Evolutionary conservation across 2,113 vertebrate genomes (phyloP).

Genomic region (Phylloscopus trochiloides): DNA sequence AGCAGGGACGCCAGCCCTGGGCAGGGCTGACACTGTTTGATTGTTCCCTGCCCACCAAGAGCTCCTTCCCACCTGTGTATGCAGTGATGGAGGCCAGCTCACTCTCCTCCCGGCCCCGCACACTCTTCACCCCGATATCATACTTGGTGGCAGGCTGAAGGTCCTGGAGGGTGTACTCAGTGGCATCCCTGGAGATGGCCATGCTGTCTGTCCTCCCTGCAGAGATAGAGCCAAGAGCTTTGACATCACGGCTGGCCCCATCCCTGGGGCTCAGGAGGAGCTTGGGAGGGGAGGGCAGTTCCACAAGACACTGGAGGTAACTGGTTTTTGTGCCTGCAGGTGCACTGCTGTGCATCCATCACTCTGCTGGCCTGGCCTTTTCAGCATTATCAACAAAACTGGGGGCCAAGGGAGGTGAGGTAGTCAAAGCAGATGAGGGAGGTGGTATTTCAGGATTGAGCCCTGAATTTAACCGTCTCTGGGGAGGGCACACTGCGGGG

Average conservation of each 20-base stretch:
- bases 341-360: neutral
- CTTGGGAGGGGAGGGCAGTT: neutral
- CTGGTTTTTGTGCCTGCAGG: neutral
- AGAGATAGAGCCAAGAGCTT: conserved; percentile 9
- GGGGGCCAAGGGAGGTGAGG: neutral
- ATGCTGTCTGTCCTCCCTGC: conserved; percentile 87
- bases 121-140: conserved; percentile 83
- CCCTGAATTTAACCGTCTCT: neutral
- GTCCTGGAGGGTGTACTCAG: conserved; percentile 80
- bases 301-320: neutral
- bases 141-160: conserved; percentile 91
- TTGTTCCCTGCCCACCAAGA: neutral
- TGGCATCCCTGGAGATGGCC: conserved; percentile 83
- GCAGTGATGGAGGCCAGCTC: conserved; percentile 78
- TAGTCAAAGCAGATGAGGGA: fast-evolving
- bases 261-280: neutral
- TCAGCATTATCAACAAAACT: neutral
- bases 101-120: conserved; percentile 88
- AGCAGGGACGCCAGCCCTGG: neutral
- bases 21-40: neutral
- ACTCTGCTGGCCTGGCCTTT: neutral
- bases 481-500: neutral
- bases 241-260: fast-evolving
- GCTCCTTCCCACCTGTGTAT: conserved; percentile 83
- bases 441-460: neutral